Conservation (phyloP, 2,113 vertebrate species). For the Corydoras sp. region DNA sequence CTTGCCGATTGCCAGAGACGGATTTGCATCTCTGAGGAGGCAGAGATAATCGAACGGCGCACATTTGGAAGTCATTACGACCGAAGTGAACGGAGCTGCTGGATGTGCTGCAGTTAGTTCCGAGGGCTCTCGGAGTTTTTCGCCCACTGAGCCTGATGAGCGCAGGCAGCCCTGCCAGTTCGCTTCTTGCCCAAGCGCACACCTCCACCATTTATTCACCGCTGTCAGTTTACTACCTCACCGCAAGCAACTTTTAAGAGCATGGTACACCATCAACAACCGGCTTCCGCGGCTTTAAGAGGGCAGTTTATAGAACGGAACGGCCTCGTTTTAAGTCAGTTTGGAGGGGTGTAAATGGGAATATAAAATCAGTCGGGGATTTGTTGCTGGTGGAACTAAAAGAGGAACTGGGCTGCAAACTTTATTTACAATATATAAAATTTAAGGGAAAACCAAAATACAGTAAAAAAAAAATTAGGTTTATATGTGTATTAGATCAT, state of each 20-base stretch:
- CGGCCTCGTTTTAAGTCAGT: not conserved
- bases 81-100: constrained; percentile 55
- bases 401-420: not conserved
- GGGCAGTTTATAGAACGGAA: constrained; percentile 11
- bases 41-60: constrained; percentile 52
- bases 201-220: constrained; percentile 10
- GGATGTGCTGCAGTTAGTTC: constrained; percentile 47
- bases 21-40: constrained; percentile 28
- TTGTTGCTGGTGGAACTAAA: not conserved
- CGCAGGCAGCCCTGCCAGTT: no score
- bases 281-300: constrained; percentile 20
- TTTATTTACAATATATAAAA: no score
- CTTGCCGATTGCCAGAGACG: constrained; percentile 20
- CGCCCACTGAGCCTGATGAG: constrained; percentile 55
- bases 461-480: no score
- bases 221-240: constrained; percentile 17
- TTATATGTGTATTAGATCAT: no score
- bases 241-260: not conserved
- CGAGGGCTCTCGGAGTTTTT: constrained; percentile 43
- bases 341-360: not conserved
- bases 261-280: constrained; percentile 1
- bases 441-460: no score
- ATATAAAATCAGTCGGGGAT: not conserved
- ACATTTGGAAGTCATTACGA: constrained; percentile 64
- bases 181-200: no score